These are phyloP conservation scores for Phenganax stokvisi DNA, from an alignment of 92 coral and sea anemone species.

Conservation along the genomic window DNA sequence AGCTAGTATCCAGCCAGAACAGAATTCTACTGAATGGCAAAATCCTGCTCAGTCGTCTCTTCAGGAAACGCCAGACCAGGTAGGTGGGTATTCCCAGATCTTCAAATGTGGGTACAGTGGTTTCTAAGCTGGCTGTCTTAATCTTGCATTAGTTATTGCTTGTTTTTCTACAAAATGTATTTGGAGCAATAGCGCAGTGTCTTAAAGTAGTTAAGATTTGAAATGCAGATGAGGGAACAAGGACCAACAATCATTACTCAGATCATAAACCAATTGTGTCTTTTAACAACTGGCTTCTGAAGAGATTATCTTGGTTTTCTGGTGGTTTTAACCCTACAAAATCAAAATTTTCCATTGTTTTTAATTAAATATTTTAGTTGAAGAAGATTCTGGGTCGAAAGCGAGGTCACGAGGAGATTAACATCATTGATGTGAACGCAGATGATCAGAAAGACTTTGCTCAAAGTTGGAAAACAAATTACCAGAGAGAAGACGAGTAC, in stretches of 20 bases:
- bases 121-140: too few species aligned
- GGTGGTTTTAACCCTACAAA: background rate
- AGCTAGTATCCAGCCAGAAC: background rate
- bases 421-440: conserved; percentile 28
- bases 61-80: conserved; percentile 14
- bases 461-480: conserved; percentile 22
- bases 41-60: background rate
- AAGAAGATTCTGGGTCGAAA: conserved; percentile 8
- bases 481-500: conserved; percentile 18
- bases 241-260: too few species aligned
- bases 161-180: too few species aligned
- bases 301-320: too few species aligned
- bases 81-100: background rate
- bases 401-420: conserved; percentile 25
- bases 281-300: too few species aligned
- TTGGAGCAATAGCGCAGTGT: too few species aligned
- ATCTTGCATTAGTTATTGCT: too few species aligned
- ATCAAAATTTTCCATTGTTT: background rate
- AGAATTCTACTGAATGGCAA: background rate
- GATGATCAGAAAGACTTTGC: conserved; percentile 31
- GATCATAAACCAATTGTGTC: too few species aligned
- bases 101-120: too few species aligned
- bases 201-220: too few species aligned
- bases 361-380: background rate
- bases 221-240: too few species aligned